A percentile compares a stretch with the other conserved stretches of the same genome.
phyloP scores from a whole-genome alignment of 2,113 vertebrate genomes.

The Penelope pileata region DNA sequence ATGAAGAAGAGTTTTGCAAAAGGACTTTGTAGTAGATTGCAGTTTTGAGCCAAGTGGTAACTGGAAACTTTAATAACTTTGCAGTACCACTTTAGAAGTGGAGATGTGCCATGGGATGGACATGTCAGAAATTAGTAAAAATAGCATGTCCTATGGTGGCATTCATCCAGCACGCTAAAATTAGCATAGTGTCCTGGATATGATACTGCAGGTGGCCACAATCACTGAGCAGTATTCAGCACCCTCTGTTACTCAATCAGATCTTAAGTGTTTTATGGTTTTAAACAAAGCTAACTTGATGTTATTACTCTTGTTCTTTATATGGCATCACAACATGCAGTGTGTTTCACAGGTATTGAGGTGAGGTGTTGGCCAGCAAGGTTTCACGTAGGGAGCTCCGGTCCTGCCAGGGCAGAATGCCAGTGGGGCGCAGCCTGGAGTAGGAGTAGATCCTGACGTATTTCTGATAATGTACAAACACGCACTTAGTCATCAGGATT shows the following conservation, averaged over 20 bases:
- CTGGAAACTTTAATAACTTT: background rate
- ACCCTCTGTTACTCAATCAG: background rate
- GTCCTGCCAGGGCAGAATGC: background rate
- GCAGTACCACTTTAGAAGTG: background rate
- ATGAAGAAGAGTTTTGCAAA: background rate
- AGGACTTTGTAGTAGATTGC: background rate
- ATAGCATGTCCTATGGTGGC: background rate
- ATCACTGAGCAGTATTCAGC: background rate
- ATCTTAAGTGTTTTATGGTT: background rate
- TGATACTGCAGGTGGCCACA: background rate
- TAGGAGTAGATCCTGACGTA: background rate
- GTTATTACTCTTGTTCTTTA: background rate
- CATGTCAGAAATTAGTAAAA: slow-evolving; percentile 45
- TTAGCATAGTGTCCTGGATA: slow-evolving; percentile 37
- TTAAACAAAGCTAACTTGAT: background rate
- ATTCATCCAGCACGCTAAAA: slow-evolving; percentile 52
- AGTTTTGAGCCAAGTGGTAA: background rate
- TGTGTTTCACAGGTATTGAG: background rate
- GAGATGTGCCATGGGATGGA: background rate
- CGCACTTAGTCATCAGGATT: background rate
- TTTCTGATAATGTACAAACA: slow-evolving; percentile 7
- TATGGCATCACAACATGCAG: background rate
- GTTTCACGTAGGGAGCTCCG: background rate
- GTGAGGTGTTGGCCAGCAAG: background rate
- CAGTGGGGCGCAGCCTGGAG: background rate